phyloP scores from a whole-genome alignment of 2,113 vertebrate genomes.

The Malaclemys terrapin region DNA sequence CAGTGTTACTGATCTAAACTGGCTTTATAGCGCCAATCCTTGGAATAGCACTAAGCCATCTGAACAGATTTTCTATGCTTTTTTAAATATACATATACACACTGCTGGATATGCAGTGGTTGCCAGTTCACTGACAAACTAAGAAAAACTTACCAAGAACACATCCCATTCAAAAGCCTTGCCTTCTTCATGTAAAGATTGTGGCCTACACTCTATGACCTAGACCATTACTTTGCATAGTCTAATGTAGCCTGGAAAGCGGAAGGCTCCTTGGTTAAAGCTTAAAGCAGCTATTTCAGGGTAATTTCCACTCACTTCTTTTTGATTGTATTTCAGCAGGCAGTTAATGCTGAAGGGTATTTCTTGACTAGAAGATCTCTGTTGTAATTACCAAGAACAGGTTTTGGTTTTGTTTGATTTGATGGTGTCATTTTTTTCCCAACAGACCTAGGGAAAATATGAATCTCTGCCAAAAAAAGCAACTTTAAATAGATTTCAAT shows the following conservation, averaged over 20 bases:
- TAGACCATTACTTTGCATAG: background rate
- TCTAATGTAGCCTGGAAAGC: background rate
- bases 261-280: background rate
- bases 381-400: constrained; percentile 51
- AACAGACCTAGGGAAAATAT: background rate
- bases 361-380: constrained; percentile 38
- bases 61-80: background rate
- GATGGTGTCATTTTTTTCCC: background rate
- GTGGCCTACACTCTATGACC: background rate
- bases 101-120: background rate
- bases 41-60: background rate
- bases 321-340: constrained; percentile 70
- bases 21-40: background rate
- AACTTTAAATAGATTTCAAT: background rate
- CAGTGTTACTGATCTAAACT: background rate
- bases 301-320: constrained; percentile 70
- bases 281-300: constrained; percentile 53
- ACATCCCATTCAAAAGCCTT: background rate
- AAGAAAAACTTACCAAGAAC: background rate
- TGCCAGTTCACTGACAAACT: background rate
- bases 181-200: background rate
- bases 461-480: background rate
- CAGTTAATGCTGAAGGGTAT: constrained; percentile 38
- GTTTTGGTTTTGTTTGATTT: constrained; percentile 19
- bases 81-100: background rate